phyloP scores from a whole-genome alignment of 2,797 vertebrate genomes.

The Poeciliopsis infans region DNA sequence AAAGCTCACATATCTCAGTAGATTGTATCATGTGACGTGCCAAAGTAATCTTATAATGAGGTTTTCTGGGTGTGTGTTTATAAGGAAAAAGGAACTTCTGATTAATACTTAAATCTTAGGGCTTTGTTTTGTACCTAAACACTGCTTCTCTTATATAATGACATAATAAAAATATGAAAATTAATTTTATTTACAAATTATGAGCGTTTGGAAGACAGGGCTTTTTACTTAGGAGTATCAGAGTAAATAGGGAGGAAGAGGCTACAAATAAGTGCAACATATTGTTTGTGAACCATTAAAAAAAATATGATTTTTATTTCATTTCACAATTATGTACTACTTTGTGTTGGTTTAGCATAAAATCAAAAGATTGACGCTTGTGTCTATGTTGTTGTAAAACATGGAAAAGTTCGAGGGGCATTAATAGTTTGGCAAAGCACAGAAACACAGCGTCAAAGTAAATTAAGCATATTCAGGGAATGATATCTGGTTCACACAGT shows the following conservation, averaged over 20 bases:
- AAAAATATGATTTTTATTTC: background rate
- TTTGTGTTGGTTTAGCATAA: background rate
- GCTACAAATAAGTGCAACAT: background rate
- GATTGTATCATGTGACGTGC: background rate
- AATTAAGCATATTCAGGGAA: conserved; percentile 49
- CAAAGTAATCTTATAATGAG: background rate
- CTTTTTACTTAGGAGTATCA: background rate
- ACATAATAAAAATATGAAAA: background rate
- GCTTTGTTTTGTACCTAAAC: background rate
- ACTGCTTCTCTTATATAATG: background rate
- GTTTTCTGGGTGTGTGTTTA: background rate
- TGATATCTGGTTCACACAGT: conserved; percentile 44
- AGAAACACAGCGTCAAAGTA: background rate
- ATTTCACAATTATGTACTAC: background rate
- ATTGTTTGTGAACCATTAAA: background rate
- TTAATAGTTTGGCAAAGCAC: background rate
- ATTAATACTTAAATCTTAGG: background rate
- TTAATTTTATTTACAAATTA: background rate
- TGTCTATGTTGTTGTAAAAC: background rate
- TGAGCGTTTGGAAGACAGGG: background rate
- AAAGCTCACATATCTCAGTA: background rate
- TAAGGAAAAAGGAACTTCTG: background rate
- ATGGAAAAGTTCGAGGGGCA: background rate
- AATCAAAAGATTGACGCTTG: background rate
- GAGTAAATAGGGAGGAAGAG: background rate